A percentile compares a stretch with the other conserved stretches of the same genome.
phyloP scores from a whole-genome alignment of 2,888 invertebrate genomes.

The Lutraria lutraria region DNA sequence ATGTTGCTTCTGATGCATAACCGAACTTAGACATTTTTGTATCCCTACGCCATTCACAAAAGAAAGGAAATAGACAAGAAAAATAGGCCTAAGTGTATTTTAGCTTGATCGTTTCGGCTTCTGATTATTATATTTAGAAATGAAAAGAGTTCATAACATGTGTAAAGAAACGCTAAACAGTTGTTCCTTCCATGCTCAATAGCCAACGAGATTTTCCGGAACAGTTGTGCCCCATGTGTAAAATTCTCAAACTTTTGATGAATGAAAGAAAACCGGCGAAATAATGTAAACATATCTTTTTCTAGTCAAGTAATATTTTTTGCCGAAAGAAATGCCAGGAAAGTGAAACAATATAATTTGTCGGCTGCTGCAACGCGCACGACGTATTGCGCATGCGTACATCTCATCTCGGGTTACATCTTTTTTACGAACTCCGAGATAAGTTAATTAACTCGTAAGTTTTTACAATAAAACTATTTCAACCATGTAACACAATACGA shows the following conservation, averaged over 20 bases:
- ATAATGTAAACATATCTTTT: slow-evolving; percentile 37
- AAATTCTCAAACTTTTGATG: slow-evolving; percentile 40
- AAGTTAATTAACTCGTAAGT: slow-evolving; percentile 20
- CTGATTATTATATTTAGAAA: slow-evolving; percentile 40
- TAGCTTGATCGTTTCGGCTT: slow-evolving; percentile 17
- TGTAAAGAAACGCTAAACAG: slow-evolving; percentile 42
- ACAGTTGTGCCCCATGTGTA: slow-evolving; percentile 47
- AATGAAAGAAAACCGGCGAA: slow-evolving; percentile 33
- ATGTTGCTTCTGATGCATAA: not conserved
- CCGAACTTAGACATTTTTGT: slow-evolving; percentile 20
- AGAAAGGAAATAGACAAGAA: not conserved
- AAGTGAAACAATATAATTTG: slow-evolving; percentile 14
- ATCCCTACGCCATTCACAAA: not conserved
- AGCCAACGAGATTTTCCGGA: not conserved
- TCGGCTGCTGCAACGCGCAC: slow-evolving; percentile 21
- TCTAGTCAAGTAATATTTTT: slow-evolving; percentile 12
- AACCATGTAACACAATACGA: not conserved
- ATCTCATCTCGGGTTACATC: not conserved
- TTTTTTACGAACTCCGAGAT: slow-evolving; percentile 19
- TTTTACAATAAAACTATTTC: not conserved
- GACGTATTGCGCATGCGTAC: not conserved
- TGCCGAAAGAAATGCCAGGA: not conserved
- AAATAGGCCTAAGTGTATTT: not conserved
- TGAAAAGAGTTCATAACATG: slow-evolving; percentile 27
- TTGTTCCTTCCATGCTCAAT: slow-evolving; percentile 48